Base-by-base conservation (phyloP, 2,888 invertebrate genomes). In the Dolomedes plantarius region DNA sequence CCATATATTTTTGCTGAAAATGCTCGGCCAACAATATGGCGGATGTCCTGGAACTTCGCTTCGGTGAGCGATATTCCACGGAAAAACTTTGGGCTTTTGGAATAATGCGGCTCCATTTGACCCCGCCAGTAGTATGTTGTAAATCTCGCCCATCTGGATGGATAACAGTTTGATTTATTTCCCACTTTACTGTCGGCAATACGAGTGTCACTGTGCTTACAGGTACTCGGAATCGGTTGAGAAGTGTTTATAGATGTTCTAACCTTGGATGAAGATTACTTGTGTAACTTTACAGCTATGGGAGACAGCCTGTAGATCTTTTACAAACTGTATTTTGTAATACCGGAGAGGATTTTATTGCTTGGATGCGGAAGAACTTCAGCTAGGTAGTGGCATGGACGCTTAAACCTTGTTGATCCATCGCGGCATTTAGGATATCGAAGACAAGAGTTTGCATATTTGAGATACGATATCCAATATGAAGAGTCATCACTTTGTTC, bases 31-130 rank as follows among this genome's bases (percentile, higher is more conserved):
- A 86, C 78, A 86, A 86, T 86, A 74, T 79, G 86, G 62, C 86
- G 86, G 86, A 86, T 69, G 64, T 86, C 86, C 86, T 69, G 86
- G 86, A 86, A 86, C 46, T 86, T 13, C 75, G 86, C 64, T 74
- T 73, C 39, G 75, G 2, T 86, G 86, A 68, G n/a, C 68, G 77
- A 23, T 67, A 31, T 65, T 71, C 74, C 27, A 46, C 36, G 28
- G 64, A 68, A n/a, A 81, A 56, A 72, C 36, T 62, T 82, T 75
- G 64, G 79, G 29, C 19, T n/a, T 27, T 29, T 31, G 11, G 56
- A 46, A 67, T 69, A 65, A 67, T 67, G 74, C n/a, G n/a, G n/a
- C 23, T 69, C 56, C 76, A 68, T n/a, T 77, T 83, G 83, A 83
- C 83, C 83, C 73, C 67, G 28, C 73, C 77, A 56, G 73, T 73